A percentile compares a stretch with the other conserved stretches of the same genome.
phyloP scores from a whole-genome alignment of 2,888 invertebrate genomes.

The Lysandra bellargus region DNA sequence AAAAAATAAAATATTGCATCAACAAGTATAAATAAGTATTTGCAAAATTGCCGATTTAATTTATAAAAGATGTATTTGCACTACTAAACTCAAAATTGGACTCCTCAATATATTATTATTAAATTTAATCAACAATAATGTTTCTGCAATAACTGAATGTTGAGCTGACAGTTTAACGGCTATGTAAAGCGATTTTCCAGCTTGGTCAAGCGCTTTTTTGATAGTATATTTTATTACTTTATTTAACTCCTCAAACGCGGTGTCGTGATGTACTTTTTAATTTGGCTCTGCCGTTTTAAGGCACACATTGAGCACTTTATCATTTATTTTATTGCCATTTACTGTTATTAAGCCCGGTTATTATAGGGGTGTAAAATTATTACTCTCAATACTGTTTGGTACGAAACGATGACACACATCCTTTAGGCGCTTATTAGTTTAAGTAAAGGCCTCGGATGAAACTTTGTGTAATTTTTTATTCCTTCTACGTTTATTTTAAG shows the following conservation, averaged over 20 bases:
- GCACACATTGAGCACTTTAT: constrained; percentile 46
- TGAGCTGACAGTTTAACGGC: too few species aligned
- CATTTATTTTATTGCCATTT: constrained; percentile 50
- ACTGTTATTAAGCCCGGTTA: constrained; percentile 56
- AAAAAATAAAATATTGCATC: too few species aligned
- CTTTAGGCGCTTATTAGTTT: constrained; percentile 53
- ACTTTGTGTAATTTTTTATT: neutral
- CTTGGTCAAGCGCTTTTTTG: neutral
- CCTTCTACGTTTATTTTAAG: neutral
- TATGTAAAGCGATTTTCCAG: too few species aligned
- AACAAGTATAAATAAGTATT: too few species aligned
- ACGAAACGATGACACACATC: constrained; percentile 57
- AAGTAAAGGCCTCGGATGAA: neutral
- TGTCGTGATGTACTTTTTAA: constrained; percentile 38
- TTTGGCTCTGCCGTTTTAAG: constrained; percentile 30
- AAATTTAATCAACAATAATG: too few species aligned
- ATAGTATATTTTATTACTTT: neutral
- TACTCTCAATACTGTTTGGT: constrained; percentile 58
- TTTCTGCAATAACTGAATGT: too few species aligned
- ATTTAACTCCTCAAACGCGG: neutral
- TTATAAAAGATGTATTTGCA: too few species aligned
- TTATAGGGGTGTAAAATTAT: constrained; percentile 54
- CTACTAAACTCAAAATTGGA: too few species aligned
- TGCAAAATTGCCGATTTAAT: too few species aligned
- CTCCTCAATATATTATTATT: too few species aligned